Evolutionary conservation across 2,113 vertebrate genomes (phyloP), one percentile per base, ranked within the genome.

Genomic region (Panurus biarmicus): DNA sequence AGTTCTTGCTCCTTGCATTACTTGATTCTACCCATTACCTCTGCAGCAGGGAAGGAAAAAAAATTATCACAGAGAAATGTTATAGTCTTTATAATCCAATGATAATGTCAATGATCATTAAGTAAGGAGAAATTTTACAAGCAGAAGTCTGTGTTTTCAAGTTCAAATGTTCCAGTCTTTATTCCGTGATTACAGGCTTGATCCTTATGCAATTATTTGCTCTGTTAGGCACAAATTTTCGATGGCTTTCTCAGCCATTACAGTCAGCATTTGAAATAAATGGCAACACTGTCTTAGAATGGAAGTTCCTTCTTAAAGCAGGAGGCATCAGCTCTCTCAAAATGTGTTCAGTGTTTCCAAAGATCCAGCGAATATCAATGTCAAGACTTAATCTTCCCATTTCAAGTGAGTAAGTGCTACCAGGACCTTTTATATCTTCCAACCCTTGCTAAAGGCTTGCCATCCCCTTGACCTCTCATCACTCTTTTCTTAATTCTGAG

Each of bases 201-300:
- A 54, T 95, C 42, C 51, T 89, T 76, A 82, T 14, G 57, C 77
- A 94, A 89, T 89, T 87, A 95, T 87, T 95, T 94, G 91, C 91
- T 92, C 80, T 67, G 73, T 57, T 94, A 75, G 80, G 64, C 38
- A 60, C 38, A 90, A 83, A 77, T 90, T 87, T 81, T 82, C 0
- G 0, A 85, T 42, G 70, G 40, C 31, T 93, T 90, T 81, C 76
- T 90, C 76, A 89, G 61, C 35, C 73, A 86, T 78, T 78, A 60
- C 35, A 70, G 47, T 51, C 79, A 92, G 83, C 61, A 53, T 38
- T 67, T 78, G 33, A 83, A 93, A 92, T 54, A 66, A 92, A 83
- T 1, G 20, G 76, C 48, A 92, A 38, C 0, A 0, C 8, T 80
- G 35, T 35, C 71, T 51, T 31, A 51, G 64, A 28, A 77, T 53